Conservation (phyloP, 2,888 invertebrate species). For the Actias luna region DNA sequence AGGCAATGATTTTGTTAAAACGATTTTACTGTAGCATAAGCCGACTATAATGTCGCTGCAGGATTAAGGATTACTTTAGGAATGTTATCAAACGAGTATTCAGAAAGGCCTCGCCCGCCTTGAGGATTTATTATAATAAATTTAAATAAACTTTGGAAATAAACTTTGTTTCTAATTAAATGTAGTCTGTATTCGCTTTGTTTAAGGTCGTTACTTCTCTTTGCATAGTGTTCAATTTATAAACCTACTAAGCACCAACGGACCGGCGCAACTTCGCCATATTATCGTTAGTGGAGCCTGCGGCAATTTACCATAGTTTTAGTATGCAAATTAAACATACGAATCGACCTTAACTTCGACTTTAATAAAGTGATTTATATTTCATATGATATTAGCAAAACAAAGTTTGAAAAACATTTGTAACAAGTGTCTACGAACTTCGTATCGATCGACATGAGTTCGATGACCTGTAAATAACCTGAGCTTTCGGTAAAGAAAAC, state of each 20-base stretch:
- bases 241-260: background rate
- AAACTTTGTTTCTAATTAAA: conserved; percentile 1
- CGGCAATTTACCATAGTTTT: background rate
- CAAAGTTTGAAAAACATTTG: no score
- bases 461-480: no score
- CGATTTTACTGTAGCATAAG: background rate
- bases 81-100: conserved; percentile 2
- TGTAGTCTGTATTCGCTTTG: conserved; percentile 4
- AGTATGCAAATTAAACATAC: conserved; percentile 8
- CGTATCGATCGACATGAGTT: no score
- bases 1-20: background rate
- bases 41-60: conserved; percentile 5
- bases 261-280: background rate
- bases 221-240: background rate
- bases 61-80: conserved; percentile 9
- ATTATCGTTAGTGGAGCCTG: background rate
- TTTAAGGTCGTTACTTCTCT: background rate
- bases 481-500: no score
- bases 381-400: background rate
- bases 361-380: background rate
- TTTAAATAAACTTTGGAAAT: no score
- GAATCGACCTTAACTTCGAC: background rate
- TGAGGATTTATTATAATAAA: no score
- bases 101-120: background rate
- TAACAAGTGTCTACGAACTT: no score